phyloP scores from a whole-genome alignment of 2,113 vertebrate genomes.

The Gavia stellata region DNA sequence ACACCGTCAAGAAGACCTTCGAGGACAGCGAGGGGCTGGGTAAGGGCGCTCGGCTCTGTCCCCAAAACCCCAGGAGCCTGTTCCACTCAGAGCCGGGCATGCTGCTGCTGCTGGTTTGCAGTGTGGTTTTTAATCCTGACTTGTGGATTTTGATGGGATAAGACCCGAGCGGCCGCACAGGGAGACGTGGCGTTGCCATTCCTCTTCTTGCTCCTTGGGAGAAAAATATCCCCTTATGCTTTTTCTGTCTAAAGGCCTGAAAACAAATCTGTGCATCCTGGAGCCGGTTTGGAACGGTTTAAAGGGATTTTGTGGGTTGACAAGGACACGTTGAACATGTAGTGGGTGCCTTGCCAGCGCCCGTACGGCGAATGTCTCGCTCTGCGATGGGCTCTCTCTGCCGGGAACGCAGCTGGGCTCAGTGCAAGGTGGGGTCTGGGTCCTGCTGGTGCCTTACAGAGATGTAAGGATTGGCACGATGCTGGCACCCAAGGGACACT shows the following conservation, averaged over 20 bases:
- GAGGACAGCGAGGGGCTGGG: slow-evolving; percentile 85
- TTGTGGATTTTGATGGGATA: fast-evolving
- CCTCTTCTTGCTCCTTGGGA: neutral
- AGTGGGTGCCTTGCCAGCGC: neutral
- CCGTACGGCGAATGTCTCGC: fast-evolving
- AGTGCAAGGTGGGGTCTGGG: neutral
- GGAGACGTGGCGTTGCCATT: fast-evolving
- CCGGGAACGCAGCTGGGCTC: neutral
- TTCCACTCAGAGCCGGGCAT: fast-evolving
- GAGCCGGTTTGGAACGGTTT: neutral
- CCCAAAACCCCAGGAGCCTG: fast-evolving
- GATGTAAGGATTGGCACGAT: neutral
- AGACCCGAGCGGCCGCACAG: fast-evolving
- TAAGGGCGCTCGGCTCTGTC: slow-evolving; percentile 27
- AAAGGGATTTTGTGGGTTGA: neutral
- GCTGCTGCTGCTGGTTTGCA: neutral
- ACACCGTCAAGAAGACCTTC: slow-evolving; percentile 85
- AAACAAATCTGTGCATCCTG: neutral
- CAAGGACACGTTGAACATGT: neutral
- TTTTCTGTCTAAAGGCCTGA: neutral
- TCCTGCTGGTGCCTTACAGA: neutral
- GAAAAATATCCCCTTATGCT: neutral
- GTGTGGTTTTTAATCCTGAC: neutral
- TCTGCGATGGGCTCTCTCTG: neutral
- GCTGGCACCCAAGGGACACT: neutral